A percentile compares a stretch with the other conserved stretches of the same genome.
Evolutionary conservation across 2,888 invertebrate species (phyloP).

Genomic region (Brassicogethes aeneus): DNA sequence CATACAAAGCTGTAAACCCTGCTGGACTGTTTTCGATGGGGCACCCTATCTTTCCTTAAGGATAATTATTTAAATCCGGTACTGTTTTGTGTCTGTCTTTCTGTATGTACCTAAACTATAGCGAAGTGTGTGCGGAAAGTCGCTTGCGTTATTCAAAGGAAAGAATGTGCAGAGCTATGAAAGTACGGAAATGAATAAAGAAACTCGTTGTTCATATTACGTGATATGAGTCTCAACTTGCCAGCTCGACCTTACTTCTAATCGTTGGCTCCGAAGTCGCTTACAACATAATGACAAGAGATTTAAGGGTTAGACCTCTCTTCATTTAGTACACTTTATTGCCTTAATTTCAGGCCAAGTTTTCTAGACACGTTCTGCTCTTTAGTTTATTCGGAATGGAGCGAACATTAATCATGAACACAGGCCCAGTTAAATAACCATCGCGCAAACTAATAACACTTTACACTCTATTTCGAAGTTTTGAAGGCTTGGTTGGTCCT

Average conservation of each 20-base stretch:
- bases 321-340: conserved; percentile 19
- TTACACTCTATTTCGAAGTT: too few relatives aligned
- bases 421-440: too few relatives aligned
- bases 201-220: conserved; percentile 12
- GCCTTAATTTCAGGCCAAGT: conserved; percentile 15
- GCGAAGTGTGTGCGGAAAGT: too few relatives aligned
- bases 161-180: conserved; percentile 1
- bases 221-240: conserved; percentile 17
- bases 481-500: too few relatives aligned
- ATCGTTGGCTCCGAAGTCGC: conserved; percentile 16
- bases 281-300: conserved; percentile 17
- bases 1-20: too few relatives aligned
- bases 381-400: conserved; percentile 12
- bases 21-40: too few relatives aligned
- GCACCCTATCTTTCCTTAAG: too few relatives aligned
- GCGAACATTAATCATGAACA: conserved; percentile 5
- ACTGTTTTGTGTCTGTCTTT: too few relatives aligned
- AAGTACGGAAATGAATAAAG: conserved; percentile 5
- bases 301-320: conserved; percentile 16
- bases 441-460: too few relatives aligned
- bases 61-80: too few relatives aligned
- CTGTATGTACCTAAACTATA: too few relatives aligned
- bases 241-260: conserved; percentile 14
- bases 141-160: conserved; percentile 2
- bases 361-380: conserved; percentile 17